phyloP scores from a whole-genome alignment of 1,140 invertebrate genomes.

The Dinoponera quadriceps region DNA sequence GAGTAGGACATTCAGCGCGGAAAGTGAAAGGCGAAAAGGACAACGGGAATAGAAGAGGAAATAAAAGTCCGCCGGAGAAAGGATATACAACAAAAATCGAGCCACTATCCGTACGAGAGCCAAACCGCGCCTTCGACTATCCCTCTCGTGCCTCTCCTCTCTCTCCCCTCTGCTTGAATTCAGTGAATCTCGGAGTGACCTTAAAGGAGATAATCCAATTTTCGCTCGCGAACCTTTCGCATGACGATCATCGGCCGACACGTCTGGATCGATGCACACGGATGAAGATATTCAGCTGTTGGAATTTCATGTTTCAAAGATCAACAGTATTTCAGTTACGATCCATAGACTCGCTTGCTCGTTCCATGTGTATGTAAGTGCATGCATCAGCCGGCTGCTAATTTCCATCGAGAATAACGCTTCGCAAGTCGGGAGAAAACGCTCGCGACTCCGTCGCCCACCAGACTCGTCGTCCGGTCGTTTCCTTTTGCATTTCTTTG shows the following conservation, averaged over 20 bases:
- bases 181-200: constrained; percentile 75
- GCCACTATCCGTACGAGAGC: constrained; percentile 39
- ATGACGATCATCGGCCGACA: constrained; percentile 14
- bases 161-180: constrained; percentile 59
- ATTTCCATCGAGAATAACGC: constrained; percentile 38
- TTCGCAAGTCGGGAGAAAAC: constrained; percentile 38
- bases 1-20: constrained; percentile 10
- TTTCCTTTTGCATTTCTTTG: background rate
- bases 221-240: constrained; percentile 13
- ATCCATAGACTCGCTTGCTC: background rate
- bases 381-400: background rate
- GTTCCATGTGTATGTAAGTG: background rate
- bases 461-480: no score
- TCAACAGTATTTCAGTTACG: constrained; percentile 20
- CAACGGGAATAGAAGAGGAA: constrained; percentile 2
- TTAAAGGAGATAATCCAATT: constrained; percentile 72
- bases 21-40: constrained; percentile 36
- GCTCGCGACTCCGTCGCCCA: background rate
- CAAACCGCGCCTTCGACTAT: background rate
- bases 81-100: constrained; percentile 52
- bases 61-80: constrained; percentile 23
- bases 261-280: constrained; percentile 7
- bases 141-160: background rate
- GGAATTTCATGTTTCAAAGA: constrained; percentile 24
- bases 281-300: background rate